phyloP scores from a whole-genome alignment of 2,888 invertebrate species.

The Acronicta psi region DNA sequence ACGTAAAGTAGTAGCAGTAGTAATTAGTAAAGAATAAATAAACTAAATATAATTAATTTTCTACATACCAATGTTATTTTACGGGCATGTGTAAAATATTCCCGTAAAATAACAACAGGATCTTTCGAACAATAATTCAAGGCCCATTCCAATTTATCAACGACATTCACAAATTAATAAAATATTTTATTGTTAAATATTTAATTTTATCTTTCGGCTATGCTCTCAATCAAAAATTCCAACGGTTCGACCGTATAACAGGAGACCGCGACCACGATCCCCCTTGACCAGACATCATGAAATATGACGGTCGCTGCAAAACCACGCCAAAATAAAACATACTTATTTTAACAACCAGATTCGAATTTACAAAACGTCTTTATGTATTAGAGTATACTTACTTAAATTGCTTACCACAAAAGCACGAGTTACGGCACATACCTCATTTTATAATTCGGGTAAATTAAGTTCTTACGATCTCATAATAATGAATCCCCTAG shows the following conservation, averaged over 20 bases:
- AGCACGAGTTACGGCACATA: constrained; percentile 63
- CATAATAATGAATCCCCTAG: constrained; percentile 67
- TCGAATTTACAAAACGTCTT: constrained; percentile 52
- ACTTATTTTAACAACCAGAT: constrained; percentile 65
- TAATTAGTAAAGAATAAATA: too few species aligned
- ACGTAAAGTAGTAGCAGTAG: too few species aligned
- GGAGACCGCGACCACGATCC: constrained; percentile 69
- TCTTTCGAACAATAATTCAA: constrained; percentile 18
- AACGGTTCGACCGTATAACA: constrained; percentile 58
- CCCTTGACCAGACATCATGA: constrained; percentile 75
- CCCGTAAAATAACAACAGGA: background rate
- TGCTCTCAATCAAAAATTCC: constrained; percentile 59
- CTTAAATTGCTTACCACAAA: constrained; percentile 61
- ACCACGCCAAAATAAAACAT: constrained; percentile 71
- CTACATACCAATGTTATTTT: background rate
- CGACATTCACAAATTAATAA: constrained; percentile 43
- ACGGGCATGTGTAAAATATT: too few species aligned
- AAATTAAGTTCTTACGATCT: constrained; percentile 76
- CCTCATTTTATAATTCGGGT: constrained; percentile 74
- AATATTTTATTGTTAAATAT: constrained; percentile 43
- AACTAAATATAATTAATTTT: background rate
- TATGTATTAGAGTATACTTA: constrained; percentile 24
- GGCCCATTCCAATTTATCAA: constrained; percentile 34
- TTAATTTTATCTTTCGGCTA: constrained; percentile 51
- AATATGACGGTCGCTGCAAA: constrained; percentile 77